Evolutionary conservation across 2,797 vertebrate species (phyloP), one percentile per base, ranked within the genome.

Genomic region (Anabas testudineus): DNA sequence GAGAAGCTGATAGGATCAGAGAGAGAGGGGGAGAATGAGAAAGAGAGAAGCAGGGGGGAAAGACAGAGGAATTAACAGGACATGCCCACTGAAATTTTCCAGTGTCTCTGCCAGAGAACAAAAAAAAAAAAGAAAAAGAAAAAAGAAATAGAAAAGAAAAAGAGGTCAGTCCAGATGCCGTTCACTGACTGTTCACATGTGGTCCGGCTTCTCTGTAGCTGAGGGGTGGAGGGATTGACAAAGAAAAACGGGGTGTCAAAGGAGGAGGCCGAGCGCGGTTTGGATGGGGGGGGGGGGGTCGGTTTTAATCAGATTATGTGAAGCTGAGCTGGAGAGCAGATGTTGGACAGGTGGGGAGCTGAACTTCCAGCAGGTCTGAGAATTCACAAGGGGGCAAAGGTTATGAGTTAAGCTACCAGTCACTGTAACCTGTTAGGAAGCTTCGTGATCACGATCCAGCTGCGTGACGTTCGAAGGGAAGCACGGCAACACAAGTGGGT

Each of bases 31-130:
- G 43, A 75, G 75, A 85, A 68, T 16, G 71, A 78, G 64, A 76
- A 65, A 55, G 57, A 42, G 48, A 37, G 53, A 58, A 67, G 56
- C 61, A 60, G 68, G 48, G 63, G 43, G 55, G 62, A 65, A 71
- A 21, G 70, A 61, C 53, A 73, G 73, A 86, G 18, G 18, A 61
- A 54, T 39, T 39, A 91, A 87, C 81, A 82, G 71, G 81, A 88
- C 79, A 86, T 89, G 86, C 85, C 88, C 87, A 77, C 82, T 86
- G 81, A 88, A 78, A 85, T 75, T 87, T 91, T 91, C 90, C 86
- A 89, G 28, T 24, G 77, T 79, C 78, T 84, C 76, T 91, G 89
- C 88, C 88, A 93, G 83, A 81, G 71, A 84, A 85, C 62, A 72
- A 74, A 65, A 80, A 81, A 67, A 67, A 80, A 36, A 72, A 73